Conservation (phyloP, 2,797 vertebrate genomes). For the Chaetodon trifasciatus region DNA sequence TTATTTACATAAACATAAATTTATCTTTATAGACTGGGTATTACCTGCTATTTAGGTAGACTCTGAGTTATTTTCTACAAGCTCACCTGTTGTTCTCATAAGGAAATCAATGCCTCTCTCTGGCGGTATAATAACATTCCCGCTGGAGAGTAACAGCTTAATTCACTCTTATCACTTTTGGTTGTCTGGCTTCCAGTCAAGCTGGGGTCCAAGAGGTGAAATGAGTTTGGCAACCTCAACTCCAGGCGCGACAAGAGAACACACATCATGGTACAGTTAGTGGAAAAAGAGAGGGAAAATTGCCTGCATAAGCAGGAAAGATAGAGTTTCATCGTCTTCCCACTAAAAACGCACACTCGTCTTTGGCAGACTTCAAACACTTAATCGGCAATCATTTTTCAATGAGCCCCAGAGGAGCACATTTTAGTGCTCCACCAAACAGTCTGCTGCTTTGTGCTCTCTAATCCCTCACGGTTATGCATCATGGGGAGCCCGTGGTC, state of each 20-base stretch:
- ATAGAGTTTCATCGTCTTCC: conserved; percentile 88
- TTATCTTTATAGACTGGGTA: conserved; percentile 67
- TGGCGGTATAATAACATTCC: conserved; percentile 86
- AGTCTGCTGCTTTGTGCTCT: conserved; percentile 85
- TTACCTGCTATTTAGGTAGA: conserved; percentile 75
- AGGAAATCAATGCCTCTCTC: conserved; percentile 83
- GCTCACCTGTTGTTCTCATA: conserved; percentile 87
- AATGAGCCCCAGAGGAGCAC: conserved; percentile 88
- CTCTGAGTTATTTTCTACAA: conserved; percentile 75
- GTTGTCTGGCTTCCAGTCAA: conserved; percentile 88
- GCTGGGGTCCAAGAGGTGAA: conserved; percentile 88
- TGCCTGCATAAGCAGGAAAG: conserved; percentile 88
- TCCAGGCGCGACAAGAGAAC: conserved; percentile 80
- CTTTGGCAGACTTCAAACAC: conserved; percentile 88
- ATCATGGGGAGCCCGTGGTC: conserved; percentile 83
- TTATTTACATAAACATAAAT: conserved; percentile 74
- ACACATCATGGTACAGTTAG: conserved; percentile 87
- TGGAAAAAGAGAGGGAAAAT: conserved; percentile 86
- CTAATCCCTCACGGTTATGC: conserved; percentile 87
- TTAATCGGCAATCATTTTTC: conserved; percentile 90
- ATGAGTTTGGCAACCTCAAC: conserved; percentile 90
- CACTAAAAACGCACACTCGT: conserved; percentile 84
- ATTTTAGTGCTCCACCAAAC: conserved; percentile 88
- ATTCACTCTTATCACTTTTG: conserved; percentile 87
- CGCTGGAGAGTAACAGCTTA: conserved; percentile 84